A percentile compares a stretch with the other conserved stretches of the same genome.
phyloP scores from a whole-genome alignment of 2,113 vertebrate species.

The Podilymbus podiceps region DNA sequence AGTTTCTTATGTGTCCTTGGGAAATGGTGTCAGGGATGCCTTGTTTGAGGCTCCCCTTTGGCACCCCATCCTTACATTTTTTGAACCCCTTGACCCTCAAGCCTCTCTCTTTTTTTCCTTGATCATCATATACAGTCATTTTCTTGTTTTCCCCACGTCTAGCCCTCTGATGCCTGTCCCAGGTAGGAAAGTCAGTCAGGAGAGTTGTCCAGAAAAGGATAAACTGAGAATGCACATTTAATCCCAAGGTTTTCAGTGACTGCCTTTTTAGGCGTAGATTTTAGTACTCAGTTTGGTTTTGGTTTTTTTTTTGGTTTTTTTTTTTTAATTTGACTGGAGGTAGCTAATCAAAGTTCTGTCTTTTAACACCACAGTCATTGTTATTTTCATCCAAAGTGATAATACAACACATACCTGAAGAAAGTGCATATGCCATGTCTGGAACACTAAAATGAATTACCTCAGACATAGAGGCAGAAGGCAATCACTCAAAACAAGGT shows the following conservation, averaged over 20 bases:
- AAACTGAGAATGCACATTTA: background rate
- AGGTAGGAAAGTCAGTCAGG: background rate
- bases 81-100: background rate
- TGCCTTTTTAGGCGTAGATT: background rate
- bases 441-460: background rate
- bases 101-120: background rate
- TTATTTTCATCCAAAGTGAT: background rate
- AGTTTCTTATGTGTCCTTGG: background rate
- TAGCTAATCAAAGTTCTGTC: background rate
- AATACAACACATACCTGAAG: background rate
- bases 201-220: background rate
- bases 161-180: background rate
- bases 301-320: background rate
- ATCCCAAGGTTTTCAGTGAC: background rate
- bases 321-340: background rate
- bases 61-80: background rate
- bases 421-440: background rate
- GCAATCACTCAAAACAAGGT: background rate
- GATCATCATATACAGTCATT: background rate
- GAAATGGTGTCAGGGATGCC: background rate
- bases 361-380: background rate
- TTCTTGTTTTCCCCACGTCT: background rate
- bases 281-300: background rate
- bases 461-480: background rate
- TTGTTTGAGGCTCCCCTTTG: background rate